phyloP scores from a whole-genome alignment of 2,888 invertebrate species.

The Corbicula japonica region DNA sequence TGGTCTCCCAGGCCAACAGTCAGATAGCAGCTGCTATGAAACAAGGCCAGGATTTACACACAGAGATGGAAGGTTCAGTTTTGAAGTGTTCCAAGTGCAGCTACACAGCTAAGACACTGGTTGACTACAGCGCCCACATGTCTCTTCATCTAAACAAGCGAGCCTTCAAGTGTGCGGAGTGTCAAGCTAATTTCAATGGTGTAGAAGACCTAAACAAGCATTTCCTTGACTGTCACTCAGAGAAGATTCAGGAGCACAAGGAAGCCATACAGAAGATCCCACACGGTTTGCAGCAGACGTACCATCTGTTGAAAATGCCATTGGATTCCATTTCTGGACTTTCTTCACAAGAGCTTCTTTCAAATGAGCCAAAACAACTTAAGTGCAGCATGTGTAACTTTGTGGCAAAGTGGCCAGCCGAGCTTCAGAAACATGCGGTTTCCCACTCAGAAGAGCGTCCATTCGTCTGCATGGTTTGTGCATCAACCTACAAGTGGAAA shows the following conservation, averaged over 20 bases:
- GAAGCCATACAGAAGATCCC: constrained; percentile 83
- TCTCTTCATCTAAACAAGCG: constrained; percentile 80
- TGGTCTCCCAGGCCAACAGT: constrained; percentile 53
- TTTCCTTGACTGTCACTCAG: constrained; percentile 80
- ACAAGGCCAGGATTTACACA: constrained; percentile 41
- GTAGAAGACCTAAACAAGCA: constrained; percentile 85
- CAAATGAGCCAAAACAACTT: constrained; percentile 77
- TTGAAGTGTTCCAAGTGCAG: constrained; percentile 81
- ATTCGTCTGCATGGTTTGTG: constrained; percentile 85
- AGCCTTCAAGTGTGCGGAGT: constrained; percentile 84
- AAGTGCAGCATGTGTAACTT: constrained; percentile 85
- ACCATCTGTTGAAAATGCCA: constrained; percentile 82
- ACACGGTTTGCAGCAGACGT: constrained; percentile 82
- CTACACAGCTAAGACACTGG: constrained; percentile 78
- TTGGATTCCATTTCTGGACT: constrained; percentile 77
- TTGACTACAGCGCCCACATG: constrained; percentile 82
- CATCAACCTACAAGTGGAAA: constrained; percentile 85
- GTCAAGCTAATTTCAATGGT: constrained; percentile 81
- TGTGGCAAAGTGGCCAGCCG: constrained; percentile 85
- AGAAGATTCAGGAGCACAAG: constrained; percentile 80
- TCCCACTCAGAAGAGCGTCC: constrained; percentile 85
- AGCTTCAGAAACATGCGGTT: constrained; percentile 85
- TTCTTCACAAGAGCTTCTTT: constrained; percentile 72
- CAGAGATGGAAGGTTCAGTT: constrained; percentile 45
- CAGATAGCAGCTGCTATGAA: constrained; percentile 56